Base-by-base conservation (phyloP, 2,797 vertebrate genomes). In the Nyctalus aviator region DNA sequence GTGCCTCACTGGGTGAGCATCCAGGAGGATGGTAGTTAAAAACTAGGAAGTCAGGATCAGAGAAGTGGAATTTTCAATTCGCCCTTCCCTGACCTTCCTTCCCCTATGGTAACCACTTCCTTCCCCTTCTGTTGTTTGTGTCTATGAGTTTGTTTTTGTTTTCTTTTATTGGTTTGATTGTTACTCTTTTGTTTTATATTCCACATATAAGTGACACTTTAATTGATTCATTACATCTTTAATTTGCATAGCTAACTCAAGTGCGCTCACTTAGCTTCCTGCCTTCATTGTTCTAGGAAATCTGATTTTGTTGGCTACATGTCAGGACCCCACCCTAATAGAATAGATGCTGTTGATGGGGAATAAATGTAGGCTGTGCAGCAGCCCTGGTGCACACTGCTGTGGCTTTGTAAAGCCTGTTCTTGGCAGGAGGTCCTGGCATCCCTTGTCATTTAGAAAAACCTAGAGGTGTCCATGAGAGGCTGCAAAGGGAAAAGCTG, bases 261-360 rank as follows among this genome's bases (percentile, higher is more conserved):
- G 25, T 87, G 44, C 15, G 9, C 48, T 50, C 25, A 76, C 57
- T 82, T 35, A 35, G 4, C 44, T 90, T 84, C n/a, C 18, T 76
- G 59, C 32, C n/a, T 68, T 71, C 76, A 14, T 25, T 86, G 20
- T 90, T 71, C 21, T 21, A 83, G 66, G 69, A 87, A 77, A 78
- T 90, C 20, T 90, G 71, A 82, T 91, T 92, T 79, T 59, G 32
- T 94, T 88, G 32, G 50, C 59, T 84, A 66, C 83, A 23, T 76
- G 44, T 72, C 55, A 53, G 10, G 10, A 23, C 82, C 32, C 4
- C 0, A 8, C 6, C 8, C 57, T 37, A 8, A 55, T 13, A 78
- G 71, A 90, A 66, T 64, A 90, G 82, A 30, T 68, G 77, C 53
- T 94, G 23, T 84, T 27, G 30, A 35, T 73, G 71, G 76, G 25